These are phyloP conservation scores for Brotula barbata DNA, from an alignment of 2,797 vertebrate species.

Conservation along the genomic window DNA sequence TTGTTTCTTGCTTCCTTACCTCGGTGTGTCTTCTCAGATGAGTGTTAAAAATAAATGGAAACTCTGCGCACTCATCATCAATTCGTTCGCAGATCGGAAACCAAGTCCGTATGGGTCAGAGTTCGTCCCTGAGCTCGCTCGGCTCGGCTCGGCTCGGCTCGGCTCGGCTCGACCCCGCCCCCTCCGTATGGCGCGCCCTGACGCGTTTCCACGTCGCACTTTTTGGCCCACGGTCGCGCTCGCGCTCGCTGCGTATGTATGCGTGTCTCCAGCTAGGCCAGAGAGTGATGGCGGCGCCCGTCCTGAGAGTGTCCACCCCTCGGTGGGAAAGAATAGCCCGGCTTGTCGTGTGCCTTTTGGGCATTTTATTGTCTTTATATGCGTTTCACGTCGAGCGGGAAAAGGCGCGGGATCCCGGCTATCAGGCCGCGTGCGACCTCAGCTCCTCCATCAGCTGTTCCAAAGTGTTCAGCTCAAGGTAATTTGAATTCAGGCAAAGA, in stretches of 20 bases:
- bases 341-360: slow-evolving; percentile 89
- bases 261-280: slow-evolving; percentile 82
- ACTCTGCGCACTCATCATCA: no score
- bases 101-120: no score
- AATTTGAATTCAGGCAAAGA: slow-evolving; percentile 77
- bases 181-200: neutral
- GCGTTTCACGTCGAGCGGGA: slow-evolving; percentile 94
- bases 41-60: no score
- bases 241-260: slow-evolving; percentile 76
- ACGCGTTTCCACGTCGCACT: slow-evolving; percentile 57
- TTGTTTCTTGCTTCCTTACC: no score
- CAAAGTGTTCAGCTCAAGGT: slow-evolving; percentile 97
- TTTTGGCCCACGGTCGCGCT: slow-evolving; percentile 65
- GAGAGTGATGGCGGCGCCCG: slow-evolving; percentile 97
- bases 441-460: slow-evolving; percentile 94
- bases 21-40: no score
- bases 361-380: slow-evolving; percentile 90
- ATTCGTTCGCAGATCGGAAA: no score
- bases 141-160: no score
- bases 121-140: no score
- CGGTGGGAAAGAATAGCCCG: slow-evolving; percentile 95
- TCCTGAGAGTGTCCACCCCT: slow-evolving; percentile 98
- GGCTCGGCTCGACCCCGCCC: no score
- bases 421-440: slow-evolving; percentile 91
- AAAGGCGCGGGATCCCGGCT: slow-evolving; percentile 85